Base-by-base conservation (phyloP, 2,797 vertebrate species). In the Coreius guichenoti region DNA sequence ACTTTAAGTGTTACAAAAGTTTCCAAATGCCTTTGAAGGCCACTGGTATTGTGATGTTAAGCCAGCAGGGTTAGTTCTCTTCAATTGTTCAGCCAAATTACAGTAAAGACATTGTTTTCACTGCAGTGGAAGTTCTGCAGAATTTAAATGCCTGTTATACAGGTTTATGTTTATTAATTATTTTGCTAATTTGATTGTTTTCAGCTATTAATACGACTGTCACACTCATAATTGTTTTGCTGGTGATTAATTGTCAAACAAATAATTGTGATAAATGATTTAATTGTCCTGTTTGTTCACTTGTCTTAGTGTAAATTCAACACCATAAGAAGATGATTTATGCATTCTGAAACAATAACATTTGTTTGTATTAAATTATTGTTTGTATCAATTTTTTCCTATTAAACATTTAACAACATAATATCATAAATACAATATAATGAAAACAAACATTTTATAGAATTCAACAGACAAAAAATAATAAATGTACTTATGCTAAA, bases 41-140 rank as follows among this genome's bases (percentile, higher is more conserved):
- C 29, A 31, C 12, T 49, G 36, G 43, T 19, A 45, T 33, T 33
- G 43, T 47, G 26, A 47, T 43, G 56, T 78, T 29, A 14, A 67
- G 14, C 6, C 77, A 67, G 61, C 29, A 33, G 13, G 78, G 19
- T 67, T 49, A 49, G 61, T 16, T 47, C 5, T 45, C 61, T 80
- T 80, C 29, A 49, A 65, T 67, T 80, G 33, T 67, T 29, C 13
- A 49, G 61, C 6, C 19, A 80, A 80, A 80, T 80, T 67, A 61
- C 61, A 67, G 77, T 80, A 47, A 65, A 80, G 26, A 67, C 78
- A 49, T 49, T 47, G 77, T 65, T 79, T 79, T 79, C 39, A 3
- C 77, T 31, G 39, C 39, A 33, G 77, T 80, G 21, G 56, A 56
- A 39, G 13, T 56, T 56, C 49, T 56, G 29, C 54, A 77, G 72